A percentile compares a stretch with the other conserved stretches of the same genome.
Conservation (phyloP, 37 sponge, comb jelly and placozoan genomes). For the Diacarnus erythraeanus region DNA sequence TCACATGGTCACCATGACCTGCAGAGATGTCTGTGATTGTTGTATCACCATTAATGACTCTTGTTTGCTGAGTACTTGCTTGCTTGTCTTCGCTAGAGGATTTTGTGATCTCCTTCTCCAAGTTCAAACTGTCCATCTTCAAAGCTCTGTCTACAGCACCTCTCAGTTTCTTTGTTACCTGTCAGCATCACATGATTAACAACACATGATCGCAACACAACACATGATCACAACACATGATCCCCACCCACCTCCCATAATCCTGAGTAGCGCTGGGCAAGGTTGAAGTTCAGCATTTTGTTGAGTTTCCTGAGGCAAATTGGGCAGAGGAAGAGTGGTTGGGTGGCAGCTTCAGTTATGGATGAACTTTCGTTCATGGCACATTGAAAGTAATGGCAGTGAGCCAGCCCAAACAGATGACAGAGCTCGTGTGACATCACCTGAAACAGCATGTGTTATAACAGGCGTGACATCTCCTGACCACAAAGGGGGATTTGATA, state of each 20-base stretch:
- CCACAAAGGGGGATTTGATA: too few species aligned
- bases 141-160: too few species aligned
- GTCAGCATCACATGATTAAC: too few species aligned
- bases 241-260: constrained; percentile 1
- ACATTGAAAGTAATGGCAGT: constrained; percentile 88
- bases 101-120: too few species aligned
- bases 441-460: constrained; percentile 15
- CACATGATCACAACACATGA: constrained; percentile 87
- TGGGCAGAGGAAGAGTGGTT: constrained; percentile 89
- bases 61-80: too few species aligned
- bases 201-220: too few species aligned
- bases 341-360: constrained; percentile 70
- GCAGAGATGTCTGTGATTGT: too few species aligned
- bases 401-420: constrained; percentile 86
- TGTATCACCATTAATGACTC: too few species aligned
- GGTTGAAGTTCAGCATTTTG: constrained; percentile 73
- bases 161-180: too few species aligned
- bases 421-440: constrained; percentile 90
- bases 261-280: constrained; percentile 37
- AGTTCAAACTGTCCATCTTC: too few species aligned
- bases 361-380: constrained; percentile 88
- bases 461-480: background rate
- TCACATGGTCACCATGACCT: too few species aligned
- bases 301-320: constrained; percentile 84
- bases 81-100: too few species aligned